Evolutionary conservation across 2,888 invertebrate genomes (phyloP).

Genomic region (Bimastos eiseni): DNA sequence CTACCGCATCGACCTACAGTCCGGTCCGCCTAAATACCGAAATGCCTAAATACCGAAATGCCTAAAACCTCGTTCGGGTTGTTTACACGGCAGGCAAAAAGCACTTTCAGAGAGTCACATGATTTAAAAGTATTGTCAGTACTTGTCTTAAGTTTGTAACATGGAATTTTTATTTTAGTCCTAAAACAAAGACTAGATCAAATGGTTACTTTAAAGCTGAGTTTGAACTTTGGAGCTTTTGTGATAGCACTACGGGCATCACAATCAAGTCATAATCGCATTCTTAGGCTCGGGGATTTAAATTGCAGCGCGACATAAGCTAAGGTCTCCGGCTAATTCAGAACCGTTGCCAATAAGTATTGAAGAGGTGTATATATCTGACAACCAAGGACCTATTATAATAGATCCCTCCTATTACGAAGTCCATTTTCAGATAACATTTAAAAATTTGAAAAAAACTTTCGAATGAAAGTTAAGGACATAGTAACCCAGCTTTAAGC

Average conservation of each 20-base stretch:
- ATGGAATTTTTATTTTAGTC: background rate
- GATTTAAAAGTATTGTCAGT: background rate
- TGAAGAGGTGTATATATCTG: no score
- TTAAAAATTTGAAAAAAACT: background rate
- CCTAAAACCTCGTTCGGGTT: background rate
- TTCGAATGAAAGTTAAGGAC: no score
- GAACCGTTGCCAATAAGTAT: background rate
- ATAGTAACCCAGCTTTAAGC: no score
- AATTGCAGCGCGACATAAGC: no score
- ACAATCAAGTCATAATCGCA: no score
- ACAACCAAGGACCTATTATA: no score
- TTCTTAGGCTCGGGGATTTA: no score
- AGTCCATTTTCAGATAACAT: background rate
- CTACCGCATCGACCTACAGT: constrained; percentile 13
- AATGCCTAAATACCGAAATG: background rate
- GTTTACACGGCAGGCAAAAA: background rate
- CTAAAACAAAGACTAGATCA: background rate
- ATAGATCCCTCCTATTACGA: background rate
- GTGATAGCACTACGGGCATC: no score
- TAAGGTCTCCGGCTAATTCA: background rate
- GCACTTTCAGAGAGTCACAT: background rate
- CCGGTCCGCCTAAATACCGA: background rate
- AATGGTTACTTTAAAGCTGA: background rate
- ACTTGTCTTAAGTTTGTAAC: background rate
- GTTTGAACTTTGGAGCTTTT: background rate